These are phyloP conservation scores for Chascanopsetta lugubris DNA, from an alignment of 2,113 vertebrate species.

Conservation along the genomic window DNA sequence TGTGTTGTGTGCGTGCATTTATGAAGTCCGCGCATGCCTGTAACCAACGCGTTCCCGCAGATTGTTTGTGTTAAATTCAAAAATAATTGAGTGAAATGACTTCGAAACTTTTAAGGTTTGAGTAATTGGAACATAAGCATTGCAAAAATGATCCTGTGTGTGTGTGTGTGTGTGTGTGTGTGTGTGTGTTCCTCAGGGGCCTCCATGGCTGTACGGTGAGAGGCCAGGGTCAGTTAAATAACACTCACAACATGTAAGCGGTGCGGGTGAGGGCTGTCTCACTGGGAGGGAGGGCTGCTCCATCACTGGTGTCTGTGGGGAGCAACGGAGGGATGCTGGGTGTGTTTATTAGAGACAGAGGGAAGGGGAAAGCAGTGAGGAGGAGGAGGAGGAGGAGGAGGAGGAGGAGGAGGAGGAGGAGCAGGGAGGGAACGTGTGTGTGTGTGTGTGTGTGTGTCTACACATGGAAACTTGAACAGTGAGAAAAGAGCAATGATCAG, in stretches of 20 bases:
- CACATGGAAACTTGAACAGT: too few relatives aligned
- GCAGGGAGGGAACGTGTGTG: too few relatives aligned
- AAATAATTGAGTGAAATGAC: too few relatives aligned
- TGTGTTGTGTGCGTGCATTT: background rate
- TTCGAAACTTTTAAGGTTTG: too few relatives aligned
- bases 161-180: too few relatives aligned
- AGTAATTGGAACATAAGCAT: too few relatives aligned
- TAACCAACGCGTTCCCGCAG: too few relatives aligned
- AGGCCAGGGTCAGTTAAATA: conserved; percentile 65
- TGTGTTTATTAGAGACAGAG: conserved; percentile 64
- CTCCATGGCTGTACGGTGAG: conserved; percentile 40
- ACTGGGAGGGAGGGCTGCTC: conserved; percentile 53
- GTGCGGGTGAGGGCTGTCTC: conserved; percentile 56
- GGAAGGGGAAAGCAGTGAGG: conserved; percentile 30
- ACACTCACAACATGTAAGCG: conserved; percentile 49
- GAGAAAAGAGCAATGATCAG: background rate
- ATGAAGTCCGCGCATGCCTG: conserved; percentile 1
- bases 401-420: too few relatives aligned
- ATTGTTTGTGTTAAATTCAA: too few relatives aligned
- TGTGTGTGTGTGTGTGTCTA: too few relatives aligned
- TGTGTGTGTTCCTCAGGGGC: conserved; percentile 55
- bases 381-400: background rate
- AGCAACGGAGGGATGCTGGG: conserved; percentile 49
- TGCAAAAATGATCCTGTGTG: too few relatives aligned
- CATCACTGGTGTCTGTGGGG: conserved; percentile 58